These are phyloP conservation scores for Cepaea hortensis DNA, from an alignment of 2,888 invertebrate genomes.

Conservation along the genomic window DNA sequence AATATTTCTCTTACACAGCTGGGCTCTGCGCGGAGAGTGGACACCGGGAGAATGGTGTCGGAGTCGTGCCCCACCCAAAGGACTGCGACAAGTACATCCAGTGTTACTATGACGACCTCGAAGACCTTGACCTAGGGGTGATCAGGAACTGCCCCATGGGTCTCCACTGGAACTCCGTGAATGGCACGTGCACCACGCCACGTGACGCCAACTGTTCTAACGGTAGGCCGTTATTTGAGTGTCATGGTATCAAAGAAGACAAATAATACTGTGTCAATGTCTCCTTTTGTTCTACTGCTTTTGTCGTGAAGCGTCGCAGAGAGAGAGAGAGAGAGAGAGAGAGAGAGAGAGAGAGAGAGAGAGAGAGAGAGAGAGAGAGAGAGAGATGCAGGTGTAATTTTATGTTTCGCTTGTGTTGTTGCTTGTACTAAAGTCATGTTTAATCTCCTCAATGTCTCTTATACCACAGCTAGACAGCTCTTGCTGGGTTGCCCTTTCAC, in stretches of 20 bases:
- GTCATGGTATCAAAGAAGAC: neutral
- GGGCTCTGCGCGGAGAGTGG: constrained; percentile 37
- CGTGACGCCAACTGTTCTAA: constrained; percentile 6
- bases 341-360: too few species aligned
- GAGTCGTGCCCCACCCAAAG: constrained; percentile 34
- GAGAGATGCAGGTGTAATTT: too few species aligned
- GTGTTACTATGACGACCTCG: constrained; percentile 35
- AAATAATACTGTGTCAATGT: neutral
- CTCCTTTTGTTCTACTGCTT: too few species aligned
- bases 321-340: too few species aligned
- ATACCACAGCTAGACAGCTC: too few species aligned
- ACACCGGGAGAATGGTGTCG: constrained; percentile 16
- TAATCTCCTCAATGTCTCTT: too few species aligned
- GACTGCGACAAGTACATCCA: constrained; percentile 46
- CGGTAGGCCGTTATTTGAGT: constrained; percentile 2
- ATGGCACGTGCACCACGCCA: constrained; percentile 4
- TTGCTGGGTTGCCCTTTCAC: too few species aligned
- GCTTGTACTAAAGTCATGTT: too few species aligned
- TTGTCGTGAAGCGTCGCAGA: too few species aligned
- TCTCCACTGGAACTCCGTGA: constrained; percentile 28
- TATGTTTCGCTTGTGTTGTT: too few species aligned
- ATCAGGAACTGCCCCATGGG: constrained; percentile 43
- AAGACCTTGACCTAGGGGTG: constrained; percentile 26
- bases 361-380: too few species aligned
- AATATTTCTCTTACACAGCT: neutral